Evolutionary conservation across 2,113 vertebrate species (phyloP).

Genomic region (Marmota flaviventris): DNA sequence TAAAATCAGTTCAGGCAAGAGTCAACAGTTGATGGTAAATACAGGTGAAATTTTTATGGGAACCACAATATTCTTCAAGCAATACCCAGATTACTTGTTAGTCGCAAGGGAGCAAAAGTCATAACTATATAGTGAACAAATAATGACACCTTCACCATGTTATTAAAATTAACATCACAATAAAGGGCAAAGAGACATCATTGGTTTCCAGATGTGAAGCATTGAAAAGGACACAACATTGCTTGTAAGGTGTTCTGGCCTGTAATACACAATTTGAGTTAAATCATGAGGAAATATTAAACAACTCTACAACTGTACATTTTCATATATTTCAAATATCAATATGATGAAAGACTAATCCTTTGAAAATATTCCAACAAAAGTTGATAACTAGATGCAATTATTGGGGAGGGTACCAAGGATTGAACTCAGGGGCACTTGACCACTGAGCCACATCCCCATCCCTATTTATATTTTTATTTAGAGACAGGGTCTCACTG

Average conservation of each 20-base stretch:
- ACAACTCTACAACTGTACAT: background rate
- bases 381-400: slow-evolving; percentile 16
- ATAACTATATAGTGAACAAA: background rate
- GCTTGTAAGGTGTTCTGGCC: background rate
- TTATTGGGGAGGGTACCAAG: too few species aligned
- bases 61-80: background rate
- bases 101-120: background rate
- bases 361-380: background rate
- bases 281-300: slow-evolving; percentile 2
- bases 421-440: too few species aligned
- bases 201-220: background rate
- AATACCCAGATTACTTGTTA: background rate
- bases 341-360: background rate
- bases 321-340: background rate
- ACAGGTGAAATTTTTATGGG: background rate
- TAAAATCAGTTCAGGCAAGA: background rate
- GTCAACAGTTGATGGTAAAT: background rate
- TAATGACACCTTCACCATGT: background rate
- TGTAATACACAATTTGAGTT: background rate
- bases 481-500: too few species aligned
- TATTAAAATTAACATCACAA: background rate
- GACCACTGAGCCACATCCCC: too few species aligned
- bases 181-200: background rate
- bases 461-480: too few species aligned
- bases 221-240: background rate